These are phyloP conservation scores for Daboia siamensis DNA, from an alignment of 2,113 vertebrate species.

Conservation along the genomic window DNA sequence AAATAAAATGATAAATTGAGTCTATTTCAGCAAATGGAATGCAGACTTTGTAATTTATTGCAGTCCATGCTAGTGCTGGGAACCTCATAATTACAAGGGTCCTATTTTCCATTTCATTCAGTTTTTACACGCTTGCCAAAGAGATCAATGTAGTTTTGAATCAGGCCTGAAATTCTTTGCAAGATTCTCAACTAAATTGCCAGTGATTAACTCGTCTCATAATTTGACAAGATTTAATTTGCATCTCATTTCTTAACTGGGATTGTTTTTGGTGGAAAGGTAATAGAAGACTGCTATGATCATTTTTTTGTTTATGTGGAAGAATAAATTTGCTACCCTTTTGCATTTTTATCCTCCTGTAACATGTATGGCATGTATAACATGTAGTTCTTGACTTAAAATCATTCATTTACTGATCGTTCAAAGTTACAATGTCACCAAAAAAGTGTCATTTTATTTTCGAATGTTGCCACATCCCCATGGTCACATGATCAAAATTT, in stretches of 20 bases:
- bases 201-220: constrained; percentile 40
- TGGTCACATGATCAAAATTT: too few species aligned
- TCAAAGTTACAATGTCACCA: not conserved
- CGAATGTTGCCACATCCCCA: too few species aligned
- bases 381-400: not conserved
- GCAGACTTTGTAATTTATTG: constrained; percentile 73
- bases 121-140: constrained; percentile 32
- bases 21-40: constrained; percentile 73
- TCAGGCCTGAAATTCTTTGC: constrained; percentile 45
- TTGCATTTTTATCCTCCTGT: not conserved
- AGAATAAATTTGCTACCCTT: not conserved
- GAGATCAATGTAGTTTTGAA: constrained; percentile 49
- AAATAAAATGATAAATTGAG: constrained; percentile 77
- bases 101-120: constrained; percentile 30
- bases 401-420: not conserved
- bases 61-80: constrained; percentile 46
- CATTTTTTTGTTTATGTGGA: not conserved
- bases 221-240: constrained; percentile 51
- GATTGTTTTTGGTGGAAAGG: not conserved
- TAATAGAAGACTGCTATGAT: not conserved
- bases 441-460: not conserved
- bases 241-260: constrained; percentile 45
- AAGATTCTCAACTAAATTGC: constrained; percentile 61
- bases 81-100: constrained; percentile 68
- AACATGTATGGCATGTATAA: not conserved